Percentiles rank a stretch among this genome's conserved stretches.
Evolutionary conservation across 2,888 invertebrate genomes (phyloP).

Genomic region (Biston betularia): DNA sequence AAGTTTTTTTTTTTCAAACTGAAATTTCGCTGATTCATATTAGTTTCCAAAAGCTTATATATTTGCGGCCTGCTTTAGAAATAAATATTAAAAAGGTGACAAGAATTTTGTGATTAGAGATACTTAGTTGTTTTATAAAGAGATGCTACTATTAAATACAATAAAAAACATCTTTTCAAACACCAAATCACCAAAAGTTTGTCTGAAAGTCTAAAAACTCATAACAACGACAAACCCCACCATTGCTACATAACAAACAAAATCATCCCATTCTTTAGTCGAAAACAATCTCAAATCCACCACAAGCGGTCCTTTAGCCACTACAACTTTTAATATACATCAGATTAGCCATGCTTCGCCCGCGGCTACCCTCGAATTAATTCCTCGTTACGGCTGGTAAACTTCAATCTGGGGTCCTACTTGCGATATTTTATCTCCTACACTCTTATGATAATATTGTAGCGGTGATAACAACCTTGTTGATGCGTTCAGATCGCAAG

Average conservation of each 20-base stretch:
- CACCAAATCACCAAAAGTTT: neutral
- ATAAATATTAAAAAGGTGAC: too few species aligned
- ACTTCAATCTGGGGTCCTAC: conserved; percentile 48
- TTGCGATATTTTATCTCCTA: neutral
- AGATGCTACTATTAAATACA: too few species aligned
- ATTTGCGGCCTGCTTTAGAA: too few species aligned
- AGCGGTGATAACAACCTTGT: too few species aligned
- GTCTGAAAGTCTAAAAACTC: neutral
- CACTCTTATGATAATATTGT: neutral
- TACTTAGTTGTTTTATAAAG: neutral
- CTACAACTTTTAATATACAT: conserved; percentile 61
- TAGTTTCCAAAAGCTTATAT: too few species aligned
- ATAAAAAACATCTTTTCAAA: neutral
- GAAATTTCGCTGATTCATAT: too few species aligned
- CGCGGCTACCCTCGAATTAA: conserved; percentile 70
- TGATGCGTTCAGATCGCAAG: too few species aligned
- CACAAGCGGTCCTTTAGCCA: conserved; percentile 25
- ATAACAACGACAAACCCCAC: neutral
- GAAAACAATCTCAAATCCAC: conserved; percentile 41
- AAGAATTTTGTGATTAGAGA: too few species aligned
- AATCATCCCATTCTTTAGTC: conserved; percentile 31
- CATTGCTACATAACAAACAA: conserved; percentile 1
- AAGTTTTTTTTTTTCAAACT: too few species aligned
- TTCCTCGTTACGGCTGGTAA: conserved; percentile 70
- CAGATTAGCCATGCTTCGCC: conserved; percentile 58